phyloP scores from a whole-genome alignment of 2,888 invertebrate genomes.

The Eristalis tenax region DNA sequence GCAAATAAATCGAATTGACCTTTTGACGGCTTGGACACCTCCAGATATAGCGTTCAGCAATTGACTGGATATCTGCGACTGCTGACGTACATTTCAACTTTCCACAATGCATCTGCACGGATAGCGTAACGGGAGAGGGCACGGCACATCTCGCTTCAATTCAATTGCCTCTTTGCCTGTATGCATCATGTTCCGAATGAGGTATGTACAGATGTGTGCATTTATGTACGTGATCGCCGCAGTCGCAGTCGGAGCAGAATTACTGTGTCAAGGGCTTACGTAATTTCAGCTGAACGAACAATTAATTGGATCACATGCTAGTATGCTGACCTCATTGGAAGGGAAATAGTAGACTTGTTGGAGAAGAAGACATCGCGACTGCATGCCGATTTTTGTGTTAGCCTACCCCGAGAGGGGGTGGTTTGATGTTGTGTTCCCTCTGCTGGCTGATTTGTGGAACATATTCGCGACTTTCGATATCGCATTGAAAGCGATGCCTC shows the following conservation, averaged over 20 bases:
- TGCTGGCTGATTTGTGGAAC: neutral
- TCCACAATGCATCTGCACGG: neutral
- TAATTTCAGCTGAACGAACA: slow-evolving; percentile 60
- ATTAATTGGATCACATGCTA: slow-evolving; percentile 59
- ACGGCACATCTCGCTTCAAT: neutral
- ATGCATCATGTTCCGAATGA: neutral
- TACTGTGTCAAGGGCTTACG: slow-evolving; percentile 68
- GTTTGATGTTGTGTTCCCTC: neutral
- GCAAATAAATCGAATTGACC: neutral
- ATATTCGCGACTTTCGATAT: neutral
- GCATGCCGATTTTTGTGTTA: neutral
- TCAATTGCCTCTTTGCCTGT: neutral
- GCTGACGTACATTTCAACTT: neutral
- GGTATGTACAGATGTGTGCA: neutral
- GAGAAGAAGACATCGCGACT: slow-evolving; percentile 31
- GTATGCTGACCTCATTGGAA: slow-evolving; percentile 58
- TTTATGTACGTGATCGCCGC: slow-evolving; percentile 15
- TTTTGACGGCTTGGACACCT: neutral
- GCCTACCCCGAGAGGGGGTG: neutral
- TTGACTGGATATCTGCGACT: neutral
- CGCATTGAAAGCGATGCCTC: neutral
- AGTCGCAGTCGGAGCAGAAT: slow-evolving; percentile 34
- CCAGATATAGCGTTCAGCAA: neutral
- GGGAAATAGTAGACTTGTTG: slow-evolving; percentile 39
- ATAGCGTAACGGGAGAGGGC: neutral